Evolutionary conservation across 2,888 invertebrate genomes (phyloP), one percentile per base, ranked within the genome.

Genomic region (Eupithecia abbreviata): DNA sequence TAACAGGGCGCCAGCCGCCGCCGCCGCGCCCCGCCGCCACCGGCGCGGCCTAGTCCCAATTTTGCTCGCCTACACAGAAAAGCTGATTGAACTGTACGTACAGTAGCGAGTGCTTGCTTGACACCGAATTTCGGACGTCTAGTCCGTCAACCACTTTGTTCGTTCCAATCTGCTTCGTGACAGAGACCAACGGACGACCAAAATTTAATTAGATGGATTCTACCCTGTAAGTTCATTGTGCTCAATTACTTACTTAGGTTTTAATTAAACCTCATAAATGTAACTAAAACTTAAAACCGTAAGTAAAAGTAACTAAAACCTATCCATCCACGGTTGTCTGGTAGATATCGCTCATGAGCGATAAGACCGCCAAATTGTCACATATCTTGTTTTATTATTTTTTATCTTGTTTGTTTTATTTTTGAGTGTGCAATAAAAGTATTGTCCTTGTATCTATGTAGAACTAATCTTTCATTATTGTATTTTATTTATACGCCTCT

Each of bases 131-230:
- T 30, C 30, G 12, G 62, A 30, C 18, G 30, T 62, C 30, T 12
- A 62, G 62, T 62, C 62, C 30, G 30, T 62, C 18, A 12, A 30
- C 62, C 62, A 30, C 62, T 62, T 10, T 58, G 18, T 58, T 58
- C 67, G 43, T 4, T 15, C n/a, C n/a, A n/a, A n/a, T 41, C 18
- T 13, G 66, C 42, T 43, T 67, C 43, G 67, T n/a, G n/a, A 43
- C 45, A 68, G 42, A 68, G n/a, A 68, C 67, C 42, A 67, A 3
- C n/a, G 67, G 15, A n/a, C 7, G 67, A 43, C 43, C 45, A 43
- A 68, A 62, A 68, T 68, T 45, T 6, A 68, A 68, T 45, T 68
- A 45, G 12, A 62, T 66, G 43, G 12, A 43, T 67, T 66, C 3
- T 45, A 3, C 6, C 10, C 18, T 62, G 18, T 30, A 12, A 58